Percentiles rank a stretch among this genome's conserved stretches.
These are phyloP conservation scores for Aleiodes leptofemur DNA, from an alignment of 2,888 invertebrate genomes.

Conservation along the genomic window DNA sequence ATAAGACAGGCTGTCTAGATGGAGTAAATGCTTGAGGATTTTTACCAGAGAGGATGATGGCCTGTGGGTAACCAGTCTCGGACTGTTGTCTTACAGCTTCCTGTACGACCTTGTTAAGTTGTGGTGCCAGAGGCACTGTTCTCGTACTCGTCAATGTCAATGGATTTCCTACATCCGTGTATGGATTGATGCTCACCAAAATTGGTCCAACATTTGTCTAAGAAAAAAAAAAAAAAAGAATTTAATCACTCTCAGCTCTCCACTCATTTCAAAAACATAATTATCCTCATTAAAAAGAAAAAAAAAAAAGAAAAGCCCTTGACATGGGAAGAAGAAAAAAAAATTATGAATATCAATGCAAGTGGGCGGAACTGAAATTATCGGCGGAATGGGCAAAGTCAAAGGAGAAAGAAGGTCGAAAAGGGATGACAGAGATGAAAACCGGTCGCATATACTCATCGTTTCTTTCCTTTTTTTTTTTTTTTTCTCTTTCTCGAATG, in stretches of 20 bases:
- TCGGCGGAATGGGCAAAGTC: slow-evolving; percentile 22
- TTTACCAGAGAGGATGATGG: slow-evolving; percentile 91
- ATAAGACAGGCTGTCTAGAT: slow-evolving; percentile 29
- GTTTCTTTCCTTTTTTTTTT: background rate
- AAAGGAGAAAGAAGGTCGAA: slow-evolving; percentile 37
- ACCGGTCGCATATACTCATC: slow-evolving; percentile 45
- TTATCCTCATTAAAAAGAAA: too few species aligned
- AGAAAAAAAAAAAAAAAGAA: slow-evolving; percentile 7
- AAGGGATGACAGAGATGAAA: slow-evolving; percentile 26
- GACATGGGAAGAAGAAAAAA: slow-evolving; percentile 34
- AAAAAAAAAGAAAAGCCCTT: slow-evolving; percentile 5
- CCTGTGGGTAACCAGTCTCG: slow-evolving; percentile 96
- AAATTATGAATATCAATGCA: slow-evolving; percentile 27
- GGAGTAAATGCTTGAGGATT: slow-evolving; percentile 39
- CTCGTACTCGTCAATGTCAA: slow-evolving; percentile 89
- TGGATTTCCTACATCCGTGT: slow-evolving; percentile 91
- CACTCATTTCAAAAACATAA: too few species aligned
- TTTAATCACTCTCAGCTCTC: slow-evolving; percentile 31
- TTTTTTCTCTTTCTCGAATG: slow-evolving; percentile 23
- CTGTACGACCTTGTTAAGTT: slow-evolving; percentile 91
- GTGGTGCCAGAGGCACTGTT: slow-evolving; percentile 84
- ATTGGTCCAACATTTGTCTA: slow-evolving; percentile 96
- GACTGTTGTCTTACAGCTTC: slow-evolving; percentile 95
- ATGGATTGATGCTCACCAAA: slow-evolving; percentile 92
- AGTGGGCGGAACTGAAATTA: slow-evolving; percentile 23